Conservation (phyloP, 2,888 invertebrate genomes). For the Lycaena phlaeas region DNA sequence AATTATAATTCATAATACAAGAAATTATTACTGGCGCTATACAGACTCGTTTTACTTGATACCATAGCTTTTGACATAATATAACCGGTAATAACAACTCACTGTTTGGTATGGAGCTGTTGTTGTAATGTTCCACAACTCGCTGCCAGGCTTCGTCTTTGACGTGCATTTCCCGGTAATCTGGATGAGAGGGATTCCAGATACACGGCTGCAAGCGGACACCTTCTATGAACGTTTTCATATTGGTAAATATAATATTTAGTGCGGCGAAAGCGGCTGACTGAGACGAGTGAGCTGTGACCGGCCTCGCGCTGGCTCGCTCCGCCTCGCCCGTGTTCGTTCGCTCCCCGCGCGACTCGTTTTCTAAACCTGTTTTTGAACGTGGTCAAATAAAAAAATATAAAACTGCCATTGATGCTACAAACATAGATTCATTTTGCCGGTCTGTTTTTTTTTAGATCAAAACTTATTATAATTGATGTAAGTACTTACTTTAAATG, state of each 20-base stretch:
- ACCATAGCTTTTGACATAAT: no score
- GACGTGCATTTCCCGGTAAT: slow-evolving; percentile 47
- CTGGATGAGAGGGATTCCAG: slow-evolving; percentile 56
- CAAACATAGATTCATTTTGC: neutral
- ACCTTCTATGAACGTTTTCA: slow-evolving; percentile 54
- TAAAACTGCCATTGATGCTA: neutral
- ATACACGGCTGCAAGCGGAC: slow-evolving; percentile 51
- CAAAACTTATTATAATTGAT: no score
- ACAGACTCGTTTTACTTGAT: no score
- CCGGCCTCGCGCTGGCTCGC: slow-evolving; percentile 32
- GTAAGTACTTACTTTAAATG: no score
- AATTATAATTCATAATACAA: no score
- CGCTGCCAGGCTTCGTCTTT: slow-evolving; percentile 55
- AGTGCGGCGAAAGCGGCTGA: slow-evolving; percentile 2
- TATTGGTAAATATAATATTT: slow-evolving; percentile 17
- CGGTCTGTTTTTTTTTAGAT: no score
- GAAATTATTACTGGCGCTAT: no score
- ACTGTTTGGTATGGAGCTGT: slow-evolving; percentile 39
- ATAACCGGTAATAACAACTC: slow-evolving; percentile 9
- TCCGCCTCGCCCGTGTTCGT: slow-evolving; percentile 30
- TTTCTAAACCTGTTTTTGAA: slow-evolving; percentile 46
- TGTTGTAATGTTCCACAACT: slow-evolving; percentile 46
- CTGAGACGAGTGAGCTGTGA: slow-evolving; percentile 21
- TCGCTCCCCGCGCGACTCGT: slow-evolving; percentile 26
- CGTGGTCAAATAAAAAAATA: slow-evolving; percentile 1